Conservation (phyloP, 1,140 invertebrate genomes). For the Drosophila subobscura region DNA sequence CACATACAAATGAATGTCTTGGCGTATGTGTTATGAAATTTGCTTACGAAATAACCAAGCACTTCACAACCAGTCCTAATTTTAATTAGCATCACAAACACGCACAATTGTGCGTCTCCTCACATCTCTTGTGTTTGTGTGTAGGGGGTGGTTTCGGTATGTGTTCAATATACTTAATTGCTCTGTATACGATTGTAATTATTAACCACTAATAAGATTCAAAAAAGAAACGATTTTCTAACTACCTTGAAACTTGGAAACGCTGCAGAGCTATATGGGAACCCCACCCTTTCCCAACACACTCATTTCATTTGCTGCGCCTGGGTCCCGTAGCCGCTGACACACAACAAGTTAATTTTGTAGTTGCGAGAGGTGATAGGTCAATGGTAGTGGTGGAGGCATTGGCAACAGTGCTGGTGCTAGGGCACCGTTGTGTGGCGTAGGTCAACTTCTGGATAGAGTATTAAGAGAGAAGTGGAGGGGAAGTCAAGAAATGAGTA, state of each 20-base stretch:
- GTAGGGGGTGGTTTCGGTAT: slow-evolving; percentile 41
- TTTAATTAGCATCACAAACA: slow-evolving; percentile 2
- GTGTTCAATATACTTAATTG: slow-evolving; percentile 67
- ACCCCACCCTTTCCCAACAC: background rate
- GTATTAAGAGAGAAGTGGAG: too few species aligned
- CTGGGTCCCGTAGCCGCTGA: slow-evolving; percentile 29
- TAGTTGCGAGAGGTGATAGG: slow-evolving; percentile 25
- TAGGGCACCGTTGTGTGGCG: too few species aligned
- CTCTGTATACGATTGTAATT: slow-evolving; percentile 80
- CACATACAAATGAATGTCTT: too few species aligned
- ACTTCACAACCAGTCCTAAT: slow-evolving; percentile 1
- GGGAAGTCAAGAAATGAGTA: too few species aligned
- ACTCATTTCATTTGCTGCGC: too few species aligned
- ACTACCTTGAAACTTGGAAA: slow-evolving; percentile 50
- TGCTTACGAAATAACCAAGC: slow-evolving; percentile 76
- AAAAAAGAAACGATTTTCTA: slow-evolving; percentile 76
- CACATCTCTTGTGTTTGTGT: background rate
- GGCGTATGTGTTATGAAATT: slow-evolving; percentile 63
- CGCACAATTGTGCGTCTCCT: slow-evolving; percentile 3
- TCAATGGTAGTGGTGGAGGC: too few species aligned
- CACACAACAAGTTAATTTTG: slow-evolving; percentile 80
- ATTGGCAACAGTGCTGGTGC: too few species aligned
- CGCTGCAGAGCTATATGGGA: slow-evolving; percentile 1
- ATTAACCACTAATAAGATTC: slow-evolving; percentile 82
- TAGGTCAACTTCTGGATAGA: too few species aligned